Evolutionary conservation across 2,113 vertebrate genomes (phyloP).

Genomic region (Tychaedon coryphoeus): DNA sequence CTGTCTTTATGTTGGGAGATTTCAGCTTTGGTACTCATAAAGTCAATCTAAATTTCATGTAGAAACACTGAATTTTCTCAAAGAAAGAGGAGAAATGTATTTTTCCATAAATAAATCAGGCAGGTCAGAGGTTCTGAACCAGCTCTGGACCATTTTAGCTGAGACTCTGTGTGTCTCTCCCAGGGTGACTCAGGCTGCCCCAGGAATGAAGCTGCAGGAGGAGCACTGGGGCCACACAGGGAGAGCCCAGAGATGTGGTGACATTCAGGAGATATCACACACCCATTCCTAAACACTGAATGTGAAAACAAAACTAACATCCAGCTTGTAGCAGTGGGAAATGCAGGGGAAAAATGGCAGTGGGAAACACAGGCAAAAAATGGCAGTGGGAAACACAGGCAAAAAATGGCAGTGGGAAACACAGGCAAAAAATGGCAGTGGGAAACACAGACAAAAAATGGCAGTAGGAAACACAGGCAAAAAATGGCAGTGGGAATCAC

Average conservation of each 20-base stretch:
- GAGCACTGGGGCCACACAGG: not conserved
- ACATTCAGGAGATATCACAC: not conserved
- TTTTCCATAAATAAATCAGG: not conserved
- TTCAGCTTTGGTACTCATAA: not conserved
- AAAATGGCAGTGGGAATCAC: too few species aligned
- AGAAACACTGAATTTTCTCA: not conserved
- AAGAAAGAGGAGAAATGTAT: not conserved
- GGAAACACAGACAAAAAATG: too few species aligned
- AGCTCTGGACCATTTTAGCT: not conserved
- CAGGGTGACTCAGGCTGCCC: not conserved
- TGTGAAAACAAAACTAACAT: not conserved
- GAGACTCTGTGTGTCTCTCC: not conserved
- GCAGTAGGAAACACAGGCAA: not conserved
- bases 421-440: not conserved
- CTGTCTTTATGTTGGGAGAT: not conserved
- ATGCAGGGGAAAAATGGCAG: not conserved
- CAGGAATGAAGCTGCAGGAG: not conserved
- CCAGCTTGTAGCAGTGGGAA: not conserved
- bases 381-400: too few species aligned
- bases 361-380: not conserved
- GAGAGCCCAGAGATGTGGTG: not conserved
- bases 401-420: not conserved
- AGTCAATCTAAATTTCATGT: not conserved
- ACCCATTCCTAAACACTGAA: not conserved
- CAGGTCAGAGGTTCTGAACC: not conserved